Evolutionary conservation across 2,113 vertebrate species (phyloP).

Genomic region (Hylia prasina): DNA sequence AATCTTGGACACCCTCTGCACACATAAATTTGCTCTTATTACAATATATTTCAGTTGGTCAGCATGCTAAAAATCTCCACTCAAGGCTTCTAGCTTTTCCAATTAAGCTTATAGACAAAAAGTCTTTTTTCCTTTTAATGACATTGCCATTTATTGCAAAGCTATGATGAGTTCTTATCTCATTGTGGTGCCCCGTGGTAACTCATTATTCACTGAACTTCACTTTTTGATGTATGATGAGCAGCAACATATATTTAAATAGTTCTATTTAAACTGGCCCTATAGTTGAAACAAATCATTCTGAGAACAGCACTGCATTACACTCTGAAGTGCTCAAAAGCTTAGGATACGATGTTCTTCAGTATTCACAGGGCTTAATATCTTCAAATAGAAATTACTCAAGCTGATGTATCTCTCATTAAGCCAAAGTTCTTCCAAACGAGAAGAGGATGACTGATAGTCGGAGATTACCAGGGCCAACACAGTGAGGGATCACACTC

Average conservation of each 20-base stretch:
- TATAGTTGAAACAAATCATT: constrained; percentile 59
- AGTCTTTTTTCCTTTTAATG: constrained; percentile 24
- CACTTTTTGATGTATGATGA: constrained; percentile 49
- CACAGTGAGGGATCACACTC: background rate
- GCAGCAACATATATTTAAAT: constrained; percentile 46
- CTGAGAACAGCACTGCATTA: constrained; percentile 40
- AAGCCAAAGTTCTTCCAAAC: constrained; percentile 38
- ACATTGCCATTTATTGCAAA: constrained; percentile 48
- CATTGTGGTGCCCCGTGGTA: background rate
- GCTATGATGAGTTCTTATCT: constrained; percentile 41
- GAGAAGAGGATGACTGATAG: constrained; percentile 8
- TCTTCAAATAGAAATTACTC: constrained; percentile 59
- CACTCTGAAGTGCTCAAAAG: constrained; percentile 46
- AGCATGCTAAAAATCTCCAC: background rate
- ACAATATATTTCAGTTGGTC: background rate
- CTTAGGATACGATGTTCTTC: background rate
- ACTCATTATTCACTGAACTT: constrained; percentile 47
- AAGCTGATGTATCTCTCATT: constrained; percentile 28
- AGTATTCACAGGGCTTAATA: constrained; percentile 36
- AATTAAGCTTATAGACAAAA: constrained; percentile 43
- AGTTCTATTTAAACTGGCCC: constrained; percentile 55
- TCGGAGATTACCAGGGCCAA: background rate
- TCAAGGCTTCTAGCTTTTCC: constrained; percentile 2
- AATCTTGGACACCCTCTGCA: background rate
- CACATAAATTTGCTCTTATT: background rate